Percentiles rank a stretch among this genome's conserved stretches.
Conservation (phyloP, 2,113 vertebrate species). For the Acanthochromis polyacanthus region DNA sequence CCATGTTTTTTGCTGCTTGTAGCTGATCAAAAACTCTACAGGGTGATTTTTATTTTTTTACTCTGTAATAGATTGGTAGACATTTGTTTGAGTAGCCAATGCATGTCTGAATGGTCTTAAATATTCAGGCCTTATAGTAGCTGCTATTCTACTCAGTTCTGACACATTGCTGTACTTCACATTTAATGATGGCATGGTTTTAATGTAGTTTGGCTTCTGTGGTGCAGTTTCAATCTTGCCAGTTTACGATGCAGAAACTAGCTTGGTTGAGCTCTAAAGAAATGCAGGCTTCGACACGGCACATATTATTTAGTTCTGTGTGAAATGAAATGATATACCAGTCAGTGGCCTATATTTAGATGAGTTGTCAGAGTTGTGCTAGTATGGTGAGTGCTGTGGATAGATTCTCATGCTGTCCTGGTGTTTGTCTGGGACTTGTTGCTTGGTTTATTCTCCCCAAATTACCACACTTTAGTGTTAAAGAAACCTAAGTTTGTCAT, state of each 20-base stretch:
- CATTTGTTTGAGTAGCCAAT: too few species aligned
- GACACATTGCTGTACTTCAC: neutral
- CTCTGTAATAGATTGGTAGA: too few species aligned
- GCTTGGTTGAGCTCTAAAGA: neutral
- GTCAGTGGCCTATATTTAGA: slow-evolving; percentile 71
- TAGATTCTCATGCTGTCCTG: slow-evolving; percentile 7
- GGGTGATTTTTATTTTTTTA: too few species aligned
- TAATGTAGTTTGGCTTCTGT: too few species aligned
- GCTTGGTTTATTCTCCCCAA: neutral
- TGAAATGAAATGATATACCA: slow-evolving; percentile 52
- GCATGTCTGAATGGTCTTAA: neutral
- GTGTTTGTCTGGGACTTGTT: neutral
- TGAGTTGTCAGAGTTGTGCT: slow-evolving; percentile 21
- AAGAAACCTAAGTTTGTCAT: neutral
- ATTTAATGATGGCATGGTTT: neutral
- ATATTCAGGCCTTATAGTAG: neutral
- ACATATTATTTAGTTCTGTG: slow-evolving; percentile 55
- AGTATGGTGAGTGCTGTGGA: neutral
- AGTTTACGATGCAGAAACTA: neutral
- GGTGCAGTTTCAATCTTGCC: neutral
- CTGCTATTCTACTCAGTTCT: neutral
- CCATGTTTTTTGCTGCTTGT: too few species aligned
- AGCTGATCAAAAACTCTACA: too few species aligned
- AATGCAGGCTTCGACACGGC: slow-evolving; percentile 10
- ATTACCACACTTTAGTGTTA: neutral